Evolutionary conservation across 2,113 vertebrate genomes (phyloP), one percentile per base, ranked within the genome.

Genomic region (Aegypius monachus): DNA sequence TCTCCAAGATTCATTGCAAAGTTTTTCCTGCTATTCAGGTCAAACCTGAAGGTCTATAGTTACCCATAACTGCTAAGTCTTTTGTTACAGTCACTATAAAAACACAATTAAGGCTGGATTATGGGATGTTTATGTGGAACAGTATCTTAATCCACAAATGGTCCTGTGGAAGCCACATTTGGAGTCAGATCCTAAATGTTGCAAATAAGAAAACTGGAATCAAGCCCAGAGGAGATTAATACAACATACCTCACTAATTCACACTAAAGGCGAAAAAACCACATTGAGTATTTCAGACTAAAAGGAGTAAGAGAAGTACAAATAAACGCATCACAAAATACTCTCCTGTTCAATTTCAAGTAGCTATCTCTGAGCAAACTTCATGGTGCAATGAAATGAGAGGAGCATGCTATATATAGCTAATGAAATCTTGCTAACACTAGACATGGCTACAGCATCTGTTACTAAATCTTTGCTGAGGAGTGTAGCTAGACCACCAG

Each of bases 81-180:
- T 97, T 97, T 97, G 96, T 95, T 95, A 94, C 86, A 94, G 62
- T 80, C 93, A 42, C 73, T 89, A 80, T 95, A 89, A 95, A 94
- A 95, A 77, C 85, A 94, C 93, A 96, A 90, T 95, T 95, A 96
- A 82, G 87, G 50, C 58, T 86, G 94, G 94, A 96, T 97, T 97
- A 95, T 5, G 26, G 16, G 3, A 74, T 3, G 4, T 31, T 97
- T 94, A 87, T 47, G 78, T 2, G 4, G 81, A 96, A 77, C 42
- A 85, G 15, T 40, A 61, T 87, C 74, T 87, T 95, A 96, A 95
- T 97, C 94, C 91, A 95, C 84, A 85, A 93, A 93, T 21, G 74
- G 84, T 75, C 48, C 91, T 89, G 48, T 58, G 84, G 81, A 95
- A 96, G 93, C 66, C 81, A 95, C 94, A 40, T 58, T 80, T 91